A percentile compares a stretch with the other conserved stretches of the same genome.
Evolutionary conservation across 2,888 invertebrate genomes (phyloP).

Genomic region (Gryllus longicercus): DNA sequence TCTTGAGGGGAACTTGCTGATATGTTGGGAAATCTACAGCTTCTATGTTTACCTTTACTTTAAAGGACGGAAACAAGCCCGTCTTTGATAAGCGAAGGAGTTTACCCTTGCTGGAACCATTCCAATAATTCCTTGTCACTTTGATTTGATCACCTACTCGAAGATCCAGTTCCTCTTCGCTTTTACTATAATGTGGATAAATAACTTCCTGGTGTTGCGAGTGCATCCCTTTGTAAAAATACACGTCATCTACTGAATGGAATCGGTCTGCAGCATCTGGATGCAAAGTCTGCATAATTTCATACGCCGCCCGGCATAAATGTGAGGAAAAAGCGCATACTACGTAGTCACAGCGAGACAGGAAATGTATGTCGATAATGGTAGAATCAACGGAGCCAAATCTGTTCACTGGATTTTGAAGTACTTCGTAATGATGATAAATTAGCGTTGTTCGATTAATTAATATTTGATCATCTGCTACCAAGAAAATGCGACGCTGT

Average conservation of each 20-base stretch:
- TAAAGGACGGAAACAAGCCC: constrained; percentile 45
- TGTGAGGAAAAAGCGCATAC: constrained; percentile 99
- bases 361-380: constrained; percentile 86
- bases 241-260: constrained; percentile 94
- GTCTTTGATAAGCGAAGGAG: constrained; percentile 76
- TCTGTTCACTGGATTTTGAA: constrained; percentile 66
- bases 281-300: constrained; percentile 83
- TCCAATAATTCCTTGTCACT: constrained; percentile 96
- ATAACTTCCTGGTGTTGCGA: too few relatives aligned
- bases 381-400: constrained; percentile 79
- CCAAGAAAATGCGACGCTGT: constrained; percentile 77
- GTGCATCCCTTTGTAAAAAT: constrained; percentile 93
- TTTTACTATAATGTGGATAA: too few relatives aligned
- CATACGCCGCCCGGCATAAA: constrained; percentile 97
- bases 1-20: too few relatives aligned
- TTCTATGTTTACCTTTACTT: constrained; percentile 29
- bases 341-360: constrained; percentile 84
- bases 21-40: too few relatives aligned
- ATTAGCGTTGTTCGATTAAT: constrained; percentile 56
- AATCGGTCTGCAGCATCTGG: constrained; percentile 66
- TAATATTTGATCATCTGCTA: constrained; percentile 90
- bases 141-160: constrained; percentile 77
- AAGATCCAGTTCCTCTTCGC: background rate
- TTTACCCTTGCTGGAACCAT: constrained; percentile 89
- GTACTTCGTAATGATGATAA: constrained; percentile 82